Evolutionary conservation across 2,888 invertebrate species (phyloP), one percentile per base, ranked within the genome.

Genomic region (Torymus texanus): DNA sequence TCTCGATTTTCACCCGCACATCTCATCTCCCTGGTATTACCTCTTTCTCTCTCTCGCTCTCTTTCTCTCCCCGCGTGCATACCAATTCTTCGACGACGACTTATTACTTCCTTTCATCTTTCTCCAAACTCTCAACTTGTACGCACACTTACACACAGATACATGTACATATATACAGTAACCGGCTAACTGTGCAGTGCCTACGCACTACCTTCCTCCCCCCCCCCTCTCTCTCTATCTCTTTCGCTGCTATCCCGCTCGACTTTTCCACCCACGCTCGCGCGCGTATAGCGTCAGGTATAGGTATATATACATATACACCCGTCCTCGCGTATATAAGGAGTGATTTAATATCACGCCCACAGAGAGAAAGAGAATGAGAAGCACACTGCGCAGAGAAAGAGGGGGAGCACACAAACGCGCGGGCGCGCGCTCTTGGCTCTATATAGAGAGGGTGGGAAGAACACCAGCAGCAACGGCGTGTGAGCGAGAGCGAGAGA

Each of bases 271-370:
- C 18, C 16, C 68, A 56, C 56, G 55, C 68, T 24, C 0, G 55
- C 56, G 8, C 0, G 55, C 56, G 8, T 51, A 50, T 63, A 53
- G 75, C 76, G 12, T 8, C 75, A 66, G 79, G 21, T 85, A 2
- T n/a, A 14, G 58, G 10, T n/a, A 14, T 18, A 5, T 16, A 16
- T 70, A 81, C 68, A 81, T n/a, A 29, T n/a, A 62, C 0, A 14
- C 29, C 11, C 11, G 16, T 2, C 81, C 81, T 81, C 68, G 86
- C 85, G 85, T 84, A 21, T 21, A 21, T 21, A 21, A 85, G 87
- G 84, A 84, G 84, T 88, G 85, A 89, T 90, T 89, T 88, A 88
- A 88, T 88, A 90, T 89, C 90, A 88, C 90, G 89, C 89, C 90
- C 89, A 88, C 68, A 78, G 59, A 70, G 61, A 41, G 50, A 14